Evolutionary conservation across 2,888 invertebrate species (phyloP), one percentile per base, ranked within the genome.

Genomic region (Notocelia uddmanniana): DNA sequence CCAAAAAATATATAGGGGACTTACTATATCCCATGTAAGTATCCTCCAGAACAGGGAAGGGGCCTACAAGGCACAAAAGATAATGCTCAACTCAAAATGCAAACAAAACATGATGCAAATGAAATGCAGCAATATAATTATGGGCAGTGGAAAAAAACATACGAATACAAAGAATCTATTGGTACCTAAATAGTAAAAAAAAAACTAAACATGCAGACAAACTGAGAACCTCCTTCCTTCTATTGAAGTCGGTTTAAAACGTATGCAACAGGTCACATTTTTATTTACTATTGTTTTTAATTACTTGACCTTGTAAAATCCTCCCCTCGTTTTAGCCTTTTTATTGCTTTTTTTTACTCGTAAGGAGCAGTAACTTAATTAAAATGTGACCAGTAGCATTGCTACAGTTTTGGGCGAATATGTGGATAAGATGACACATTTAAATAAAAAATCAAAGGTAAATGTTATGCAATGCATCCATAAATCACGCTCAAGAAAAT

Each of bases 21-120:
- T 93, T 92, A 93, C 93, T 81, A 93, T 86, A 90, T 93, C 93
- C 93, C 93, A 93, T 81, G 93, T 92, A 84, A 93, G 93, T 89
- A 93, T 91, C 93, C 91, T 93, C 93, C 92, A 93, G 90, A 92
- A 93, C 92, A 93, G 89, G 89, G 93, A 92, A 74, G 84, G 88
- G 82, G 87, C 91, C 93, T 93, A 92, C 78, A 89, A 89, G 88
- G 89, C 89, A 91, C 85, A 92, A 82, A 90, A 91, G 85, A 85
- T 88, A 84, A 87, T 83, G 87, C 83, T 85, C 85, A 75, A 57
- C 57, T 57, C 34, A 64, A 52, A 64, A 52, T 34, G 52, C 52
- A 52, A 54, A 64, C 63, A 50, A 21, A 34, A 63, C 52, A 62
- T 19, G 48, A 62, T 31, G 48, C 62, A 31, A 31, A 60, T 23